phyloP scores from a whole-genome alignment of 2,113 vertebrate species.

The Atractosteus spatula region DNA sequence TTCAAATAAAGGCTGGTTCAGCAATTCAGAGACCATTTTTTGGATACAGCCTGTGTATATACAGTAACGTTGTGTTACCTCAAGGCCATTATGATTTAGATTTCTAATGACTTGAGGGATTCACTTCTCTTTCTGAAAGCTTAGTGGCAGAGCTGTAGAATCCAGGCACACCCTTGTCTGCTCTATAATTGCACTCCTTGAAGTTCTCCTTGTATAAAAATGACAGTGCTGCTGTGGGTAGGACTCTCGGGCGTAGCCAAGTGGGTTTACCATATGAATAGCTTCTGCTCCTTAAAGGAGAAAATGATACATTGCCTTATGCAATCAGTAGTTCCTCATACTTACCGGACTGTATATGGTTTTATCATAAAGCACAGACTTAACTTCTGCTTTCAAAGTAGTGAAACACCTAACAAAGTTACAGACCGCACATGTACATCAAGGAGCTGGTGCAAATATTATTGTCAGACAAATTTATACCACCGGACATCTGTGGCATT shows the following conservation, averaged over 20 bases:
- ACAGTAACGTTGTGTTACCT: too few species aligned
- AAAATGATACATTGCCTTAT: not conserved
- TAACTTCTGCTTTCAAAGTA: too few species aligned
- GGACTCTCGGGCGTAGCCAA: conserved; percentile 1
- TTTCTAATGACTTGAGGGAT: conserved; percentile 44
- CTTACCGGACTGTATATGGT: too few species aligned
- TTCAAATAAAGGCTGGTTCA: too few species aligned
- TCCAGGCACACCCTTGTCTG: conserved; percentile 21
- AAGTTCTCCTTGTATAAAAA: conserved; percentile 44
- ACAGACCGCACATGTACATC: too few species aligned
- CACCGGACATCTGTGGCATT: too few species aligned
- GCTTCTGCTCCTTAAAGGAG: not conserved
- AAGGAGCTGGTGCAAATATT: too few species aligned
- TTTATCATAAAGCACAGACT: too few species aligned
- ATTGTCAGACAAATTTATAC: too few species aligned
- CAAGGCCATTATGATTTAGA: conserved; percentile 34
- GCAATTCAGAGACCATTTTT: too few species aligned
- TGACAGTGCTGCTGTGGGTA: conserved; percentile 41
- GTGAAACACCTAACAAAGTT: too few species aligned
- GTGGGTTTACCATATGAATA: not conserved
- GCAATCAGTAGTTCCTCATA: not conserved
- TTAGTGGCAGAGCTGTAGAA: conserved; percentile 21
- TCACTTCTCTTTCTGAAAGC: conserved; percentile 46
- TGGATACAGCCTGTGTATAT: too few species aligned
- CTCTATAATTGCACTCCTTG: conserved; percentile 39